Base-by-base conservation (phyloP, 2,797 vertebrate species). In the Eulemur mongoz region DNA sequence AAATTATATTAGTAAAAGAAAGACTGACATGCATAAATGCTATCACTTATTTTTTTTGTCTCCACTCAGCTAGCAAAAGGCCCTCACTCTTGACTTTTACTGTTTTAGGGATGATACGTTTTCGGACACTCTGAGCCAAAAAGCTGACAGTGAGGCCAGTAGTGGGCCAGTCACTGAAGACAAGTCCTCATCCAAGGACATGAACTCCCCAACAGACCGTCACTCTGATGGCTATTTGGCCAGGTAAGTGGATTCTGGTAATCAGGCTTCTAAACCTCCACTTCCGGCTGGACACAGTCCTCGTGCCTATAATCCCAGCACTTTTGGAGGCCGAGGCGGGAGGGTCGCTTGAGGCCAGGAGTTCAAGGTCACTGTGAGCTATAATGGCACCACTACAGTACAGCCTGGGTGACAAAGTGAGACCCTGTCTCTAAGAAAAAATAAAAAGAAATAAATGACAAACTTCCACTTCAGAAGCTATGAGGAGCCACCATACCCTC, bases 101-200 rank as follows among this genome's bases (percentile, higher is more conserved):
- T 94, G 92, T 96, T 73, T 96, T 98, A 99, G 99, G 99, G 99
- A 99, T 91, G 99, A 99, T 98, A 99, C 99, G 10, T 99, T 99
- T 98, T 99, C 99, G 3, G 99, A 99, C 98, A 99, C 99, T 17
- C 98, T 99, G 98, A 99, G 99, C 98, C 99, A 99, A 97, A 99
- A 99, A 98, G 99, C 99, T 2, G 99, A 99, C 99, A 99, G 99
- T 3, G 99, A 99, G 98, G 99, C 99, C 96, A 99, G 99, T 99
- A 99, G 99, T 0, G 99, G 99, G 75, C 99, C 99, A 3, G 98
- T 99, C 22, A 99, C 98, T 0, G 99, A 99, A 14, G 99, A 99
- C 84, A 99, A 99, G 98, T 99, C 99, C 78, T 99, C 99, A 0
- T 99, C 99, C 57, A 99, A 99, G 98, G 99, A 99, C 97, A 98